Percentiles rank a stretch among this genome's conserved stretches.
Conservation (phyloP, 2,797 vertebrate genomes). For the Loris lydekkerianus region DNA sequence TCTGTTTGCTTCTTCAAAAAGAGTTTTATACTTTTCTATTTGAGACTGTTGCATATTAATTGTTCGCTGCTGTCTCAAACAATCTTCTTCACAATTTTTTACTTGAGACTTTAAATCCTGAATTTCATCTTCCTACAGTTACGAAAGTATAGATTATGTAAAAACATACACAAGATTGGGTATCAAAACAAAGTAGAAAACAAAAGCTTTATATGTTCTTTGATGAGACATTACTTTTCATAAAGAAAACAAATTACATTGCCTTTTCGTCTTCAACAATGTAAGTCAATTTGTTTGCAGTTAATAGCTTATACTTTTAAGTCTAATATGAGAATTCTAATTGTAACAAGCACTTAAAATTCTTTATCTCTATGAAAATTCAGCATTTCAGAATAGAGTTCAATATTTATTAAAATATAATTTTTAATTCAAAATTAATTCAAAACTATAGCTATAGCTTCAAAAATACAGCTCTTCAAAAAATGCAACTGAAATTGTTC, state of each 20-base stretch:
- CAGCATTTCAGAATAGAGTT: slow-evolving; percentile 59
- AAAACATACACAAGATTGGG: slow-evolving; percentile 18
- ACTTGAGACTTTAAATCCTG: slow-evolving; percentile 89
- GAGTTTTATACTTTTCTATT: slow-evolving; percentile 93
- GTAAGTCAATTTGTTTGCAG: slow-evolving; percentile 13
- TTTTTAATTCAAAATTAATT: slow-evolving; percentile 58
- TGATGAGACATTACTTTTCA: not conserved
- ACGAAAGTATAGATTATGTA: slow-evolving; percentile 65
- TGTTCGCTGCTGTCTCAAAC: slow-evolving; percentile 90
- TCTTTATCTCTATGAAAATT: slow-evolving; percentile 55
- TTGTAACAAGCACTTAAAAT: slow-evolving; percentile 36
- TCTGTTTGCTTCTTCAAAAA: slow-evolving; percentile 92
- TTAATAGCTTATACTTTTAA: slow-evolving; percentile 49
- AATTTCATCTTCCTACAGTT: slow-evolving; percentile 94
- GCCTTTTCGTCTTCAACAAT: slow-evolving; percentile 49
- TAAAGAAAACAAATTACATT: slow-evolving; percentile 29
- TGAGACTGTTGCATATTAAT: slow-evolving; percentile 92
- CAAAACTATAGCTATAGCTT: slow-evolving; percentile 18
- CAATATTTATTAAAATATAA: not conserved
- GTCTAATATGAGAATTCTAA: slow-evolving; percentile 49
- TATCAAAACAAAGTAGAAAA: slow-evolving; percentile 52
- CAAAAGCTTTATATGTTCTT: not conserved
- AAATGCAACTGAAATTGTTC: slow-evolving; percentile 37
- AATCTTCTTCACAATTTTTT: slow-evolving; percentile 93
- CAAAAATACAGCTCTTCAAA: slow-evolving; percentile 24